Conservation (phyloP, 2,888 invertebrate genomes). For the Clivina fossor region DNA sequence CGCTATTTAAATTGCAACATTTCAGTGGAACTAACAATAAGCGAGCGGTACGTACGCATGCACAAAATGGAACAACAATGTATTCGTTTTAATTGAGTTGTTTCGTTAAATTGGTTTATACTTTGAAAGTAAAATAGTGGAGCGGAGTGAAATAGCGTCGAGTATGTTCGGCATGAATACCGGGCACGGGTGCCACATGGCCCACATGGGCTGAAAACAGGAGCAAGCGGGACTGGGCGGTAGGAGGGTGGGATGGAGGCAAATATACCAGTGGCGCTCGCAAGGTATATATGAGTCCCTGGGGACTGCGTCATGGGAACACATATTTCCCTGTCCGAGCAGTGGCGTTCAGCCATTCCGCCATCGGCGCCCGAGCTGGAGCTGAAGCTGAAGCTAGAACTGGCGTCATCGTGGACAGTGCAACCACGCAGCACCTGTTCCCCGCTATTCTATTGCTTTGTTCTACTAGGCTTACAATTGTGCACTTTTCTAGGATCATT, state of each 20-base stretch:
- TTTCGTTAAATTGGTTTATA: constrained; percentile 15
- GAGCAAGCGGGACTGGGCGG: neutral
- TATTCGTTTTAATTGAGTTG: constrained; percentile 11
- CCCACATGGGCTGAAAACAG: too few species aligned
- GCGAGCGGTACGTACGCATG: too few species aligned
- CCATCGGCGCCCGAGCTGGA: constrained; percentile 40
- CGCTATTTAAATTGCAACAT: too few species aligned
- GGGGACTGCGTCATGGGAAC: constrained; percentile 49
- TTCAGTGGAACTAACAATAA: too few species aligned
- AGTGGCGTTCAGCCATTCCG: constrained; percentile 44
- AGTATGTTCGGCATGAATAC: neutral
- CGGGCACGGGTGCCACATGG: neutral
- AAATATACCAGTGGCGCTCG: too few species aligned
- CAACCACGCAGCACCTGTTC: constrained; percentile 1
- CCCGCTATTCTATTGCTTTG: neutral
- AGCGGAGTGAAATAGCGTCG: constrained; percentile 1
- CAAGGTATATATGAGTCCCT: constrained; percentile 46
- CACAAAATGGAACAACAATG: too few species aligned
- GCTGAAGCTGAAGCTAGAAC: too few species aligned
- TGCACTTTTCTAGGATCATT: too few species aligned
- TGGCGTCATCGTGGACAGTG: too few species aligned
- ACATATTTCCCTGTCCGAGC: constrained; percentile 51
- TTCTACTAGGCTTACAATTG: neutral
- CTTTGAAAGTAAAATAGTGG: constrained; percentile 20
- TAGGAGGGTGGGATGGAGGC: too few species aligned